Base-by-base conservation (phyloP, 2,888 invertebrate species). In the Pristionchus arcanus region DNA sequence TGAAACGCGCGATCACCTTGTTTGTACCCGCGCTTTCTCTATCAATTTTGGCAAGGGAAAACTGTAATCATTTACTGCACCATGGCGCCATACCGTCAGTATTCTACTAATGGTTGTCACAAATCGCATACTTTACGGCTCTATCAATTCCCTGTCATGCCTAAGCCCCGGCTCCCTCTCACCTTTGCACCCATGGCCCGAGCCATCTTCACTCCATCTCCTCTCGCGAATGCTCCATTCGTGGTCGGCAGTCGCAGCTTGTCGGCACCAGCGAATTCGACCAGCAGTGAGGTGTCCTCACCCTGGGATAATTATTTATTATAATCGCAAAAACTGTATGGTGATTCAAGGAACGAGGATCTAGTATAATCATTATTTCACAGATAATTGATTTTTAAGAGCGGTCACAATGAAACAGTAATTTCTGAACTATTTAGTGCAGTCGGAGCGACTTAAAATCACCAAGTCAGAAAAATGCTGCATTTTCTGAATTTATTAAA, bases 161-260 rank as follows among this genome's bases (percentile, higher is more conserved):
- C 59, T 21, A 42, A 13, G 3, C 31, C 34, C 31, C 77, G 31
- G 21, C 11, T 21, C 31, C 31, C 85, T 34, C 85, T 34, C 28
- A 92, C 77, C 34, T 92, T 90, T 11, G 95, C 95, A 55, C 95
- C 95, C 91, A 95, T 94, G 28, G 92, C 92, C 13, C 95, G 84
- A 0, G 94, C 95, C 92, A 95, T 93, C 90, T 95, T 94, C 15
- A 94, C 93, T 55, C 95, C 95, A 55, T 93, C 93, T 90, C 94
- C 94, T 42, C 92, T 90, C 15, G 95, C 95, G 90, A 95, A 95
- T 21, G 93, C 91, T 21, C 95, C 95, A 89, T 95, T 95, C 7
- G 95, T 95, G 1, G 95, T 94, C 49, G 95, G 95, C 90, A 94
- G 91, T 16, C 19, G 74, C 59, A 84, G 71, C 90, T 91, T 92